Evolutionary conservation across 2,888 invertebrate species (phyloP), one percentile per base, ranked within the genome.

Genomic region (Eupithecia inturbata): DNA sequence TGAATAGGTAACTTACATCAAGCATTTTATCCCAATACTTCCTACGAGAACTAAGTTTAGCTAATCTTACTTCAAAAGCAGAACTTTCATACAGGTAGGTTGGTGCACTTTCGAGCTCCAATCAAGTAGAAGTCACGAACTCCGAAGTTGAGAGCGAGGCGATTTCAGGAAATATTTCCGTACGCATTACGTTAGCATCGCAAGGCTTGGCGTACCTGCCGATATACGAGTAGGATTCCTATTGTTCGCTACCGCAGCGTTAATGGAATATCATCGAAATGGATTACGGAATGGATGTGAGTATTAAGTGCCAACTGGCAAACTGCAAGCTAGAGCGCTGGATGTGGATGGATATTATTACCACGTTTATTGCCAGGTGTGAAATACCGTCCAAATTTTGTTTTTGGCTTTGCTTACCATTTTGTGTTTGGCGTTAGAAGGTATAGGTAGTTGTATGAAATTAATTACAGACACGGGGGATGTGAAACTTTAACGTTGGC

Each of bases 121-220:
- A 63, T 63, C 63, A 31, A 63, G 62, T 63, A 36, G n/a, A 63
- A 36, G 63, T 31, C 33, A 33, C 31, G 63, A 63, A 63, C 63
- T 10, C n/a, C 63, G 12, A 26, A 26, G 14, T 57, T 57, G 26
- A 26, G 26, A 26, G 26, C 57, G 12, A 57, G 12, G 26, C 22
- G 49, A 53, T 53, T 49, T 6, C n/a, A 49, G 3, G 49, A 0
- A 2, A 49, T 53, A 53, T 53, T 53, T 53, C 22, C 53, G 12
- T 14, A 12, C 26, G 12, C 22, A 53, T 22, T 22, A 53, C 22
- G 19, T 22, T 2, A 22, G 53, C 22, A 3, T 22, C 22, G 22
- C 53, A 22, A 22, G 12, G 3, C 53, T 53, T 22, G 53, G 22
- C 22, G 53, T 22, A 53, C 53, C 53, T 53, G 53, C 22, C 53